Evolutionary conservation across 1,140 invertebrate genomes (phyloP).

Genomic region (Megalonaias nervosa): DNA sequence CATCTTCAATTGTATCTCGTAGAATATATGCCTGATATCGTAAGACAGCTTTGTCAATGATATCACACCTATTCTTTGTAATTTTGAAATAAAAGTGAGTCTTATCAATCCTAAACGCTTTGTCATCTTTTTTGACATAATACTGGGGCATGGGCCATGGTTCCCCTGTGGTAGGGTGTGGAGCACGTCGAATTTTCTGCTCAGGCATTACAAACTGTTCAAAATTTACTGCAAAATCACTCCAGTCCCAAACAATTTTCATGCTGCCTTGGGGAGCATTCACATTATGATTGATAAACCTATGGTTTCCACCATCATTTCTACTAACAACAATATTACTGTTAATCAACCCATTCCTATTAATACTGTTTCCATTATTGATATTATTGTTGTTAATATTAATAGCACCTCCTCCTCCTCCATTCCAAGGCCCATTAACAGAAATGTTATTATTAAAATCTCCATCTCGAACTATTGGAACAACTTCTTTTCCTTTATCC

Average conservation of each 20-base stretch:
- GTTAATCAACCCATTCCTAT: not conserved
- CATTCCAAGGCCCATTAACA: not conserved
- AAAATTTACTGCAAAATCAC: slow-evolving; percentile 63
- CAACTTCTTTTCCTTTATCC: too few species aligned
- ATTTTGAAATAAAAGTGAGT: slow-evolving; percentile 55
- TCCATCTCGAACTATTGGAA: too few species aligned
- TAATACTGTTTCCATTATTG: not conserved
- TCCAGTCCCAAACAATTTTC: slow-evolving; percentile 64
- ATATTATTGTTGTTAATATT: not conserved
- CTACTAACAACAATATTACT: not conserved
- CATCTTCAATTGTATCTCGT: slow-evolving; percentile 56
- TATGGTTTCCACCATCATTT: not conserved
- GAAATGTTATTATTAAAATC: too few species aligned
- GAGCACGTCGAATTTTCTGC: slow-evolving; percentile 61
- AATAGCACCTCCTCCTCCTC: not conserved
- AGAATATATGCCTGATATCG: slow-evolving; percentile 74
- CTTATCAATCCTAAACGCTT: slow-evolving; percentile 47
- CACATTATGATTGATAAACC: not conserved
- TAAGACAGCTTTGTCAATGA: slow-evolving; percentile 75
- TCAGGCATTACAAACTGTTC: slow-evolving; percentile 62
- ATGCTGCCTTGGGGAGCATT: slow-evolving; percentile 36
- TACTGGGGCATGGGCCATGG: slow-evolving; percentile 69
- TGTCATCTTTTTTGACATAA: slow-evolving; percentile 59
- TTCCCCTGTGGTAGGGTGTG: slow-evolving; percentile 61
- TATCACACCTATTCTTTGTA: slow-evolving; percentile 73